A percentile compares a stretch with the other conserved stretches of the same genome.
Evolutionary conservation across 2,888 invertebrate genomes (phyloP).

Genomic region (Hypsopygia costalis): DNA sequence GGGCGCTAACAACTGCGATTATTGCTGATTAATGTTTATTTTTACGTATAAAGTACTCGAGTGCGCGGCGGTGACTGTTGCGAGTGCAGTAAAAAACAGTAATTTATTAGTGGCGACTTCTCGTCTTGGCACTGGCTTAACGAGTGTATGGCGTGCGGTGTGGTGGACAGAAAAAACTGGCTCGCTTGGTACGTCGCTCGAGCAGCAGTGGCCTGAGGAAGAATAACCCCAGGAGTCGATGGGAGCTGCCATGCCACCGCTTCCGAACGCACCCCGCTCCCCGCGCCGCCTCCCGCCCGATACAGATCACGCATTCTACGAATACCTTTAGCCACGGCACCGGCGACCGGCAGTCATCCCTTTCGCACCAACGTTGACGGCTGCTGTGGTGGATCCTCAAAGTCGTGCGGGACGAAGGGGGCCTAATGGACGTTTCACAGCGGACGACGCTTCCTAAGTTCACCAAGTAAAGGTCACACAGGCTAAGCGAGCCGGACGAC

Average conservation of each 20-base stretch:
- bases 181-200: slow-evolving; percentile 76
- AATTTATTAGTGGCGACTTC: slow-evolving; percentile 83
- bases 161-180: slow-evolving; percentile 83
- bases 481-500: slow-evolving; percentile 72
- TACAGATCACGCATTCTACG: slow-evolving; percentile 81
- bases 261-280: slow-evolving; percentile 74
- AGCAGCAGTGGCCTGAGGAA: slow-evolving; percentile 81
- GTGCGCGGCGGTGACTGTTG: slow-evolving; percentile 78
- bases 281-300: slow-evolving; percentile 68
- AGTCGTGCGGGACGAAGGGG: slow-evolving; percentile 64
- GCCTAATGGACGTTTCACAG: slow-evolving; percentile 74
- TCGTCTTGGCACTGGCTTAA: slow-evolving; percentile 83
- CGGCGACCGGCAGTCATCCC: slow-evolving; percentile 66
- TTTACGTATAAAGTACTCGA: slow-evolving; percentile 75
- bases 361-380: slow-evolving; percentile 60
- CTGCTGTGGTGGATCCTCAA: slow-evolving; percentile 54
- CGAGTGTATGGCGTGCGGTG: slow-evolving; percentile 81
- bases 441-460: slow-evolving; percentile 78
- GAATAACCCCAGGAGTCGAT: slow-evolving; percentile 81
- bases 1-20: slow-evolving; percentile 69
- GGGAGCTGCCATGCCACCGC: slow-evolving; percentile 81
- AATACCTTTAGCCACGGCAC: slow-evolving; percentile 75
- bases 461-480: slow-evolving; percentile 78
- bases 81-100: slow-evolving; percentile 77
- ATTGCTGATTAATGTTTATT: slow-evolving; percentile 75